These are phyloP conservation scores for Melanotaenia boesemani DNA, from an alignment of 2,797 vertebrate species.

Conservation along the genomic window DNA sequence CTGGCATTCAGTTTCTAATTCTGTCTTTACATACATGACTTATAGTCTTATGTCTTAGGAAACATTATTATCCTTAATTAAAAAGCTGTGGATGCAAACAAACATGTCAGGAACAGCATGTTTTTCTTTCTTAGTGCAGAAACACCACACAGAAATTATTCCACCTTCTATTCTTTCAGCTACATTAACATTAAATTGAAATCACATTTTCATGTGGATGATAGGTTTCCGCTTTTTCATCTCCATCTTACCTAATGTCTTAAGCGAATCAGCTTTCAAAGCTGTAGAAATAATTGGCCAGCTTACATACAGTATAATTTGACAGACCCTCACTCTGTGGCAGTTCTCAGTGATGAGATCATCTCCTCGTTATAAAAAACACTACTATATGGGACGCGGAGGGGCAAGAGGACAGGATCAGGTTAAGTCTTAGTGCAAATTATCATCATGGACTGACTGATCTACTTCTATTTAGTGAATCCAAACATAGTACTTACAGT, in stretches of 20 bases:
- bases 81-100: not conserved
- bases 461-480: not conserved
- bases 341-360: not conserved
- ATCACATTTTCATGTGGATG: not conserved
- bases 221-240: not conserved
- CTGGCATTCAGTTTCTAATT: not conserved
- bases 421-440: not conserved
- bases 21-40: not conserved
- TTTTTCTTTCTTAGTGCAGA: not conserved
- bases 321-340: slow-evolving; percentile 12
- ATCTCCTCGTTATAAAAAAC: not conserved
- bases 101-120: not conserved
- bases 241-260: not conserved
- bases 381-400: not conserved
- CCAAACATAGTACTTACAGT: not conserved
- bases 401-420: not conserved
- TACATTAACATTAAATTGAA: not conserved
- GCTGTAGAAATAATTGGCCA: slow-evolving; percentile 7
- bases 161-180: not conserved
- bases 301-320: slow-evolving; percentile 2
- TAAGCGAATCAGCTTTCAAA: not conserved
- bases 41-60: not conserved
- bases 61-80: not conserved
- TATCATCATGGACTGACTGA: not conserved
- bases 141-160: not conserved